phyloP scores from a whole-genome alignment of 2,113 vertebrate species.

The Formicarius rufipectus region DNA sequence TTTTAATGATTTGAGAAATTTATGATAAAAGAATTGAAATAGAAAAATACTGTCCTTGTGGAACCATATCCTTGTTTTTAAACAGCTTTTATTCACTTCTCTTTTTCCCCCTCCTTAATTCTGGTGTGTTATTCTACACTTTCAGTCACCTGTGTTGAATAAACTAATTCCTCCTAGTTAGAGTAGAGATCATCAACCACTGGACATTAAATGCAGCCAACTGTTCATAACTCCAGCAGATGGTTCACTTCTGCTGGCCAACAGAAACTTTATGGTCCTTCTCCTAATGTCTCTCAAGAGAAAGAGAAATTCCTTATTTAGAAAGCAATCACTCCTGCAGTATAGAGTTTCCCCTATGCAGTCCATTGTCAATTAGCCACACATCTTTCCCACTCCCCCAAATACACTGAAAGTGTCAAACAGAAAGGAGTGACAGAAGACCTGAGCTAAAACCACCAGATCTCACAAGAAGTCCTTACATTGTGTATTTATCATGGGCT shows the following conservation, averaged over 20 bases:
- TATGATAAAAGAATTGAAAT: neutral
- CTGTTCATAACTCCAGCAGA: conserved; percentile 38
- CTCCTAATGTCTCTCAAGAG: conserved; percentile 20
- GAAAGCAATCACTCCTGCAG: conserved; percentile 22
- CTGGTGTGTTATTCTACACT: neutral
- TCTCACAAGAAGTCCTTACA: neutral
- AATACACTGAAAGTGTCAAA: neutral
- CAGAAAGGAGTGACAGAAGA: neutral
- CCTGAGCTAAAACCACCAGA: neutral
- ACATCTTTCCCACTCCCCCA: accelerated
- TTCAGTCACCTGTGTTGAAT: conserved; percentile 6
- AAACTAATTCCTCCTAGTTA: neutral
- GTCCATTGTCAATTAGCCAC: neutral
- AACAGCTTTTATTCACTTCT: neutral
- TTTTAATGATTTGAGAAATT: conserved; percentile 30
- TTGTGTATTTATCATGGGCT: neutral
- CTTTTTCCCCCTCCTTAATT: neutral
- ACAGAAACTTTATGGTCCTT: conserved; percentile 48
- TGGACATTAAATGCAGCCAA: conserved; percentile 25
- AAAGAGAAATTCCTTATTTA: conserved; percentile 28
- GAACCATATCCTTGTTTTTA: neutral
- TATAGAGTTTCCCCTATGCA: neutral
- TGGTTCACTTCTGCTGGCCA: conserved; percentile 51
- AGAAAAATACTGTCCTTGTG: neutral
- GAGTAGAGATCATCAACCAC: neutral